These are phyloP conservation scores for Chelonus insularis DNA, from an alignment of 1,140 invertebrate species.

Conservation along the genomic window DNA sequence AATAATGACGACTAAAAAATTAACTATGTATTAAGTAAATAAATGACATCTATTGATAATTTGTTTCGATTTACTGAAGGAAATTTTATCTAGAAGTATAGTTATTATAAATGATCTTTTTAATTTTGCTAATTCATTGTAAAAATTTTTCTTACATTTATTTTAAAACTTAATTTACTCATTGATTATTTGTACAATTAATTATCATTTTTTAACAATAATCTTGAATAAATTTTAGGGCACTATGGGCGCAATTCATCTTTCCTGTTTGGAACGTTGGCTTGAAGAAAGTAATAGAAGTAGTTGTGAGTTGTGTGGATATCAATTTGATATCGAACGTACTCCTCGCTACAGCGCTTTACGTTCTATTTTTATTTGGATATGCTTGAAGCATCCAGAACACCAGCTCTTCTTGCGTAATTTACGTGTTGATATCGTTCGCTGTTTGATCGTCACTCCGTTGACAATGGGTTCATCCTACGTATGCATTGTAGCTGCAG, in stretches of 20 bases:
- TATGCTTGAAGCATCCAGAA: slow-evolving; percentile 38
- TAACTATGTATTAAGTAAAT: too few relatives aligned
- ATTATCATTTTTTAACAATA: too few relatives aligned
- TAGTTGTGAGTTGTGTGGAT: slow-evolving; percentile 54
- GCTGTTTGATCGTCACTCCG: slow-evolving; percentile 56
- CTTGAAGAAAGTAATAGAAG: slow-evolving; percentile 54
- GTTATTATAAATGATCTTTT: neutral
- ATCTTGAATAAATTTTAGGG: slow-evolving; percentile 51
- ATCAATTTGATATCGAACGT: slow-evolving; percentile 41
- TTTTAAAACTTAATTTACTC: neutral
- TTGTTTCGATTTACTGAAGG: too few relatives aligned
- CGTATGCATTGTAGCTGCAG: slow-evolving; percentile 57
- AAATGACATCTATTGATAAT: too few relatives aligned
- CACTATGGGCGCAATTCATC: slow-evolving; percentile 62
- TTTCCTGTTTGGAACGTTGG: slow-evolving; percentile 63
- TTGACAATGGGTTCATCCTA: slow-evolving; percentile 59
- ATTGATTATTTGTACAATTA: slow-evolving; percentile 7
- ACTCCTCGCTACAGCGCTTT: slow-evolving; percentile 42
- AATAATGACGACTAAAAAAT: too few relatives aligned
- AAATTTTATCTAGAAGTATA: too few relatives aligned
- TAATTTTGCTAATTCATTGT: neutral
- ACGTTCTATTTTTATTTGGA: slow-evolving; percentile 42
- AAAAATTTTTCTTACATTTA: neutral
- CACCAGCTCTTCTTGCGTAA: slow-evolving; percentile 41
- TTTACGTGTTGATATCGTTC: slow-evolving; percentile 52